A percentile compares a stretch with the other conserved stretches of the same genome.
Evolutionary conservation across 2,113 vertebrate species (phyloP).

Genomic region (Cryptoleucopteryx plumbea): DNA sequence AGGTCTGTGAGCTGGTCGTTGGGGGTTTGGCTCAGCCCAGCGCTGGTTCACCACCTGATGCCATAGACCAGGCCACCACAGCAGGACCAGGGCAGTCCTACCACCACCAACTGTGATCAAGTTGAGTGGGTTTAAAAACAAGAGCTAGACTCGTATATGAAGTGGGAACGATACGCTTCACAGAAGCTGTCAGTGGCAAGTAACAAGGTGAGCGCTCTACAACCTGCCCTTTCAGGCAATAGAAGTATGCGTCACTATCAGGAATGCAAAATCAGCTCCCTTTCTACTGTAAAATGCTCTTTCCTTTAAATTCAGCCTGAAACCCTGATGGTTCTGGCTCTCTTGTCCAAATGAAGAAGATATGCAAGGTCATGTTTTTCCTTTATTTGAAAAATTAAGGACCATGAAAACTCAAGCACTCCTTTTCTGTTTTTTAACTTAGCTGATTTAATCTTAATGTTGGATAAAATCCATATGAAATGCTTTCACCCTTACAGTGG

Average conservation of each 20-base stretch:
- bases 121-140: background rate
- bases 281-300: background rate
- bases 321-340: background rate
- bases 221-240: background rate
- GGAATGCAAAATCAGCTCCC: background rate
- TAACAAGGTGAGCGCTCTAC: background rate
- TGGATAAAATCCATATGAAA: background rate
- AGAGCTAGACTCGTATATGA: background rate
- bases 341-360: background rate
- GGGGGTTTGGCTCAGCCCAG: background rate
- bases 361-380: background rate
- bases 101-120: background rate
- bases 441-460: background rate
- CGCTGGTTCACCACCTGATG: background rate
- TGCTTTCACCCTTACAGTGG: background rate
- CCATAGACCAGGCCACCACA: accelerated
- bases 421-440: background rate
- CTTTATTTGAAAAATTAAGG: background rate
- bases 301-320: background rate
- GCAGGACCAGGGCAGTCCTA: background rate
- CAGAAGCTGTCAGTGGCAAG: background rate
- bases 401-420: background rate
- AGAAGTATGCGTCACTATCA: background rate
- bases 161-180: background rate
- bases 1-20: background rate